Percentiles rank a stretch among this genome's conserved stretches.
Evolutionary conservation across 2,888 invertebrate species (phyloP).

Genomic region (Pachycephus smyrnensis): DNA sequence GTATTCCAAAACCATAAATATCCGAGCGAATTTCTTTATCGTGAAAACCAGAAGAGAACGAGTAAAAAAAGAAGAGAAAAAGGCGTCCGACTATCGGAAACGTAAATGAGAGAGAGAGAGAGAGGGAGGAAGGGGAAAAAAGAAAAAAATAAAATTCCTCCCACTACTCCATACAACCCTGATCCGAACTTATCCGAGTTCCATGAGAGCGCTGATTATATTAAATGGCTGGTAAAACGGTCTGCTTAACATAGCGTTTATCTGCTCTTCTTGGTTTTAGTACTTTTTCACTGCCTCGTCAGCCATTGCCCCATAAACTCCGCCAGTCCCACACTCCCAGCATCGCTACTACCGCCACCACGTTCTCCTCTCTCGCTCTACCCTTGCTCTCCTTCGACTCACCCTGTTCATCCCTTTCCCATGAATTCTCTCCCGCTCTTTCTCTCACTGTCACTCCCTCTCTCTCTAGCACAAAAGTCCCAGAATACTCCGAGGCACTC

Average conservation of each 20-base stretch:
- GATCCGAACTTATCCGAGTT: conserved; percentile 49
- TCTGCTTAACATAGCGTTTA: conserved; percentile 67
- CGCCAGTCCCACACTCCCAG: conserved; percentile 29
- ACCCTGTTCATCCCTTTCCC: conserved; percentile 9
- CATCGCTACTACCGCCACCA: conserved; percentile 9
- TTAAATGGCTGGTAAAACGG: conserved; percentile 66
- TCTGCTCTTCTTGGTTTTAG: conserved; percentile 65
- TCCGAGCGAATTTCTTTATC: not conserved
- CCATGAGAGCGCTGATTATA: conserved; percentile 61
- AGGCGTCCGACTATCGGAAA: not conserved
- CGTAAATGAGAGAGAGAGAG: conserved; percentile 18
- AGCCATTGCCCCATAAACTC: conserved; percentile 65
- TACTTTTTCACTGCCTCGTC: conserved; percentile 67
- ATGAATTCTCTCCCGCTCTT: not conserved
- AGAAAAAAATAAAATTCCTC: conserved; percentile 33
- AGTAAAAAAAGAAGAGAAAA: conserved; percentile 3
- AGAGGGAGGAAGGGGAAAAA: conserved; percentile 22
- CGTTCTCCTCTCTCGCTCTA: conserved; percentile 20
- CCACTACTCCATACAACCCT: conserved; percentile 28
- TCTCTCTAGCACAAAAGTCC: conserved; percentile 11
- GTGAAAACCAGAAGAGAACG: not conserved
- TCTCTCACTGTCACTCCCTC: not conserved
- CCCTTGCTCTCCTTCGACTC: conserved; percentile 14
- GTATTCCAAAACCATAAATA: not conserved
- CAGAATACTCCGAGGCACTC: conserved; percentile 6